phyloP scores from a whole-genome alignment of 1,140 invertebrate genomes.

The Luehdorfia chinensis region DNA sequence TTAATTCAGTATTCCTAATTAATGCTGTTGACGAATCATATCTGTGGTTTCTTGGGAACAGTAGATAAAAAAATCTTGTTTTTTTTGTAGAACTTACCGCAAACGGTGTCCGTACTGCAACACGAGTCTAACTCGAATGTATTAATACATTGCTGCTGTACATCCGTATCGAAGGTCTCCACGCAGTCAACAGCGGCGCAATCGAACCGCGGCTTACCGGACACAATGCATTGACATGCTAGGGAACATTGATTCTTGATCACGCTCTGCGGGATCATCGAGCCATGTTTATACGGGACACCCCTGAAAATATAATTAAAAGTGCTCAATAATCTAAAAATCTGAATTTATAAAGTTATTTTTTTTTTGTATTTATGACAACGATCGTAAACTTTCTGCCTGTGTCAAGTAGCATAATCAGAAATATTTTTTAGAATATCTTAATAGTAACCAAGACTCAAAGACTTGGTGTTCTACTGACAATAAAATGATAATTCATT shows the following conservation, averaged over 20 bases:
- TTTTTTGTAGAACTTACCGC: slow-evolving; percentile 62
- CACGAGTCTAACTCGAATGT: slow-evolving; percentile 62
- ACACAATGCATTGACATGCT: slow-evolving; percentile 46
- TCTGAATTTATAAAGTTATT: neutral
- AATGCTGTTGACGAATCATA: too few species aligned
- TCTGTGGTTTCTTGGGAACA: too few species aligned
- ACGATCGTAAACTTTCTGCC: neutral
- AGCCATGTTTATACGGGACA: slow-evolving; percentile 36
- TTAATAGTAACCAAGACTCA: too few species aligned
- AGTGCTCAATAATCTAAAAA: too few species aligned
- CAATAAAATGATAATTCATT: too few species aligned
- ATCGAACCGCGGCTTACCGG: slow-evolving; percentile 42
- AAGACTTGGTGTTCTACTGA: too few species aligned
- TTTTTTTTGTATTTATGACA: neutral
- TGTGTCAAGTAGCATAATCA: neutral
- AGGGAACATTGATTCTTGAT: slow-evolving; percentile 56
- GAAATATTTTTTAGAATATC: too few species aligned
- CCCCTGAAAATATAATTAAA: too few species aligned
- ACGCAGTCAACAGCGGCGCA: slow-evolving; percentile 71
- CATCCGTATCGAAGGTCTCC: slow-evolving; percentile 53
- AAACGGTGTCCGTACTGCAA: slow-evolving; percentile 59
- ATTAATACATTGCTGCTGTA: slow-evolving; percentile 49
- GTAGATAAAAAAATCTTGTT: too few species aligned
- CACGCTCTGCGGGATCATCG: slow-evolving; percentile 42
- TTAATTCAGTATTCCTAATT: too few species aligned